Evolutionary conservation across 2,888 invertebrate species (phyloP).

Genomic region (Sphecodes monilicornis): DNA sequence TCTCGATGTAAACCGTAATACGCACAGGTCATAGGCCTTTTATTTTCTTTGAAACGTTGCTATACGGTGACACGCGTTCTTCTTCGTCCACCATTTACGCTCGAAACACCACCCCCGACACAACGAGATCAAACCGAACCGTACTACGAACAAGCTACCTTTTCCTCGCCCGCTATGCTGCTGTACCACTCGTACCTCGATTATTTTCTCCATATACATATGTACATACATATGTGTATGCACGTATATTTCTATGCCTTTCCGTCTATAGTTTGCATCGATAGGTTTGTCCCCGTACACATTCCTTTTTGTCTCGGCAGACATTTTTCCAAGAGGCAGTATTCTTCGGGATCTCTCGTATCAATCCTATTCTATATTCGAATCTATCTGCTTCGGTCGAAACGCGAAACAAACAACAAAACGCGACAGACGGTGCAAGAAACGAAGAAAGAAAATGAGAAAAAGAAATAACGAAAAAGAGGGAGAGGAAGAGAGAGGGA

Average conservation of each 20-base stretch:
- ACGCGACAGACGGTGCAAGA: background rate
- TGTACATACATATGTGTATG: background rate
- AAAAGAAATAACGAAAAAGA: background rate
- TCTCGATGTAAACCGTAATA: constrained; percentile 72
- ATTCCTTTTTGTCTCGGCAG: background rate
- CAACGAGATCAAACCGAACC: background rate
- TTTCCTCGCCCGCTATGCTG: too few species aligned
- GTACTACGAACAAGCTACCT: too few species aligned
- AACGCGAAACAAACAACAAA: background rate
- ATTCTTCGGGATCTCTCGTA: background rate
- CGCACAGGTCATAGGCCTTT: constrained; percentile 76
- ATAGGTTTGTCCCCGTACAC: background rate
- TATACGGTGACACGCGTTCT: background rate
- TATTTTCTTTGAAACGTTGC: constrained; percentile 43
- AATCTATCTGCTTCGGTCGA: background rate
- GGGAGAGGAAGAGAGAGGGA: constrained; percentile 19
- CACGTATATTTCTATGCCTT: too few species aligned
- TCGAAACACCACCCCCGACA: background rate
- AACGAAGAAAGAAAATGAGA: background rate
- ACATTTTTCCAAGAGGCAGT: background rate
- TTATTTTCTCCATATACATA: too few species aligned
- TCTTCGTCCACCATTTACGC: background rate
- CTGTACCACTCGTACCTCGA: too few species aligned
- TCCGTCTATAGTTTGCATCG: background rate
- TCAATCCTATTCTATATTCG: background rate